Percentiles rank a stretch among this genome's conserved stretches.
Conservation (phyloP, 2,113 vertebrate species). For the Scomber scombrus region DNA sequence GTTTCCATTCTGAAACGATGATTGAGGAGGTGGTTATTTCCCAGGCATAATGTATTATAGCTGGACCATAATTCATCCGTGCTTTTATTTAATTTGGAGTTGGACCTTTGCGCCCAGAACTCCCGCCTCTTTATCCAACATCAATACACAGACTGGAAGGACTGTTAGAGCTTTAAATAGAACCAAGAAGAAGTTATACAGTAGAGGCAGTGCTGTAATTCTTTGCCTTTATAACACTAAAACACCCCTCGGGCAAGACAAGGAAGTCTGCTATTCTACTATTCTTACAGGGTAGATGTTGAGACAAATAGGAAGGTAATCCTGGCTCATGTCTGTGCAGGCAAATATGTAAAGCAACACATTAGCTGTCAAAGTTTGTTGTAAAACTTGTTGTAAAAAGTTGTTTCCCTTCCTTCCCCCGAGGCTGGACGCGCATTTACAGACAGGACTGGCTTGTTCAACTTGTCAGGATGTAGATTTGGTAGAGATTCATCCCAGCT, state of each 20-base stretch:
- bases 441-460: background rate
- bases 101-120: constrained; percentile 20
- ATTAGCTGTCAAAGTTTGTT: background rate
- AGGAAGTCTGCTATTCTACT: background rate
- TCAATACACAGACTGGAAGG: constrained; percentile 37
- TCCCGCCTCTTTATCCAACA: constrained; percentile 7
- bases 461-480: background rate
- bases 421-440: background rate
- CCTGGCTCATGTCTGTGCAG: background rate
- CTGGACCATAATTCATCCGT: constrained; percentile 39
- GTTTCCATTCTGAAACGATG: constrained; percentile 37
- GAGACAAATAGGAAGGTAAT: background rate
- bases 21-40: constrained; percentile 53
- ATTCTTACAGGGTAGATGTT: background rate
- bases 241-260: background rate
- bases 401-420: background rate
- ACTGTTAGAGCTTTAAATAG: constrained; percentile 23
- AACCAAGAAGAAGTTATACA: background rate
- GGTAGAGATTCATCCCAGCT: no score
- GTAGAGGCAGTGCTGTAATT: background rate
- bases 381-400: background rate
- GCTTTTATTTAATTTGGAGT: constrained; percentile 47
- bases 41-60: constrained; percentile 32
- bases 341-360: background rate
- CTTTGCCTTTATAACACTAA: background rate